Base-by-base conservation (phyloP, 2,797 vertebrate genomes). In the Danio jaintianensis region DNA sequence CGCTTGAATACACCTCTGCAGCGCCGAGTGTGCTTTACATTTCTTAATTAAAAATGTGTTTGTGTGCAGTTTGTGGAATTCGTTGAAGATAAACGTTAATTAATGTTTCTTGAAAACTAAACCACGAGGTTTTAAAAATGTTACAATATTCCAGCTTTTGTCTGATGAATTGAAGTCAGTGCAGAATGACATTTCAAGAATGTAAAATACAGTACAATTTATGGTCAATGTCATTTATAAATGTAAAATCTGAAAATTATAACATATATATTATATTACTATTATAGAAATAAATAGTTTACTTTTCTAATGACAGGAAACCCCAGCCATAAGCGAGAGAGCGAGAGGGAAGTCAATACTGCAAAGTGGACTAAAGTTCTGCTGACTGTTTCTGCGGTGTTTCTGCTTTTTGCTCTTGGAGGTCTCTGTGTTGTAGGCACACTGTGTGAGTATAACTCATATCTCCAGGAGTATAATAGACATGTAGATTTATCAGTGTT, bases 341-440 rank as follows among this genome's bases (percentile, higher is more conserved):
- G 13, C 6, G 1, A 52, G 40, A 73, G 0, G 6, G 11, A 55
- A 16, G 42, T 73, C 11, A 18, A 29, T 59, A 53, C 5, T 0
- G 5, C 45, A 29, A 66, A 68, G 7, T 11, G 18, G 38, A n/a
- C 3, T 29, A 62, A 74, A 50, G 20, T 62, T 50, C 16, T 62
- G n/a, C 9, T 50, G 22, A 18, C 61, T 12, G 22, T 62, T 61
- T 47, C 62, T 11, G 42, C 38, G 5, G 6, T 58, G 9, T 15
- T 36, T 29, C 9, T 61, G 6, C 9, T 18, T 38, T 48, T 36
- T 18, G 20, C 43, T 62, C 43, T 74, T 12, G 43, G 56, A 6
- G 20, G 15, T n/a, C 15, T 74, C 22, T 62, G 72, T 62, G n/a
- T n/a, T 18, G 5, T 74, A 7, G 18, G 69, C 11, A 72, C n/a